These are phyloP conservation scores for Melanostoma mellinum DNA, from an alignment of 2,888 invertebrate genomes.

Conservation along the genomic window DNA sequence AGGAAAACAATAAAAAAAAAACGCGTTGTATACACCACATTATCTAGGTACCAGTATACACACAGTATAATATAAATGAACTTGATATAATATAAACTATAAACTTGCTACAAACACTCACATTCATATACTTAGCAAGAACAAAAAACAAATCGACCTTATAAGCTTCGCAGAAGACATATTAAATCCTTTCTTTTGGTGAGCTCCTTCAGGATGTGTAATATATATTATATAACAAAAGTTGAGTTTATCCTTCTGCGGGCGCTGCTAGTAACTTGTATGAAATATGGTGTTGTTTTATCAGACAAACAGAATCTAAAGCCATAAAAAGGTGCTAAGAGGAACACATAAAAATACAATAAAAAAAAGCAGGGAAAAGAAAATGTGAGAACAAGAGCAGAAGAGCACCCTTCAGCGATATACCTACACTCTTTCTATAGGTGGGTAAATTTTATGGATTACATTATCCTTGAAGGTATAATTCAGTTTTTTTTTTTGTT, in stretches of 20 bases:
- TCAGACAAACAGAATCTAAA: slow-evolving; percentile 39
- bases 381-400: slow-evolving; percentile 13
- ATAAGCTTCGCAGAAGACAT: slow-evolving; percentile 14
- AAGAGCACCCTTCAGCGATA: slow-evolving; percentile 33
- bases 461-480: slow-evolving; percentile 25
- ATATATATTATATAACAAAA: slow-evolving; percentile 20
- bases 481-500: slow-evolving; percentile 25
- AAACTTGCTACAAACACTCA: slow-evolving; percentile 31
- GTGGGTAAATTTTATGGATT: slow-evolving; percentile 13
- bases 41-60: no score
- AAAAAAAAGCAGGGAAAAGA: slow-evolving; percentile 4
- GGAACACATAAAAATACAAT: slow-evolving; percentile 49
- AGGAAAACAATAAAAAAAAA: no score
- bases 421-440: background rate
- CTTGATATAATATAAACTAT: slow-evolving; percentile 18
- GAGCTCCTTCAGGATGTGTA: slow-evolving; percentile 7
- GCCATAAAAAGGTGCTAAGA: slow-evolving; percentile 48
- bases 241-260: slow-evolving; percentile 27
- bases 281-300: slow-evolving; percentile 36
- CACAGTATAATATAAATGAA: background rate
- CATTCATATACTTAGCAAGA: background rate
- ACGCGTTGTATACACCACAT: no score
- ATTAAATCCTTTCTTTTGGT: slow-evolving; percentile 14
- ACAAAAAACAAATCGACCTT: slow-evolving; percentile 29
- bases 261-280: slow-evolving; percentile 21